Conservation (phyloP, 2,888 invertebrate species). For the Agrochola circellaris region DNA sequence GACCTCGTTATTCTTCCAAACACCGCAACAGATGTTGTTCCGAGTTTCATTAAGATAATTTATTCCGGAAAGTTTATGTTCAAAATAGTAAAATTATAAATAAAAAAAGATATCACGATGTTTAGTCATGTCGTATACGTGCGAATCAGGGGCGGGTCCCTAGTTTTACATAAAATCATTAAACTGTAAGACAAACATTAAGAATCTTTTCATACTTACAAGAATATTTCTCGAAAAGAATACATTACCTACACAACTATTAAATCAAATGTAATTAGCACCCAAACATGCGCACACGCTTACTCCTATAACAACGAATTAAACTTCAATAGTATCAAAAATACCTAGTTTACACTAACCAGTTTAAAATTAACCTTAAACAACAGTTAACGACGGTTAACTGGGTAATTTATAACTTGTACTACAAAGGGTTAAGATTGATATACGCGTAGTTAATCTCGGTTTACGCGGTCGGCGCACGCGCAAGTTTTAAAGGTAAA, state of each 20-base stretch:
- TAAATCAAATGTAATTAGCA: slow-evolving; percentile 14
- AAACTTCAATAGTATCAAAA: slow-evolving; percentile 64
- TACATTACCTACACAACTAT: background rate
- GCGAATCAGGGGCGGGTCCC: too few species aligned
- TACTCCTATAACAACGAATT: slow-evolving; percentile 39
- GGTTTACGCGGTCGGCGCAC: slow-evolving; percentile 53
- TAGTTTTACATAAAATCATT: background rate
- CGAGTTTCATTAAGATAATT: too few species aligned
- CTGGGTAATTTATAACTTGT: slow-evolving; percentile 61
- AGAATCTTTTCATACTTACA: background rate
- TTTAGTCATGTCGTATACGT: too few species aligned
- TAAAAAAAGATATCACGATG: too few species aligned
- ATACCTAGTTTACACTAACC: slow-evolving; percentile 60
- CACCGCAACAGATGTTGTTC: too few species aligned
- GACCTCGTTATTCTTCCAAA: too few species aligned
- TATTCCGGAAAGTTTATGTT: too few species aligned
- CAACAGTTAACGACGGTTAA: slow-evolving; percentile 58
- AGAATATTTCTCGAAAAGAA: background rate
- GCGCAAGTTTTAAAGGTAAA: slow-evolving; percentile 57
- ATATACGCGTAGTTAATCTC: slow-evolving; percentile 65
- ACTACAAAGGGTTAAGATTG: slow-evolving; percentile 66
- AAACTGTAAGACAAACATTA: too few species aligned
- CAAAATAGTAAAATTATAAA: too few species aligned
- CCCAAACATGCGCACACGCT: background rate
- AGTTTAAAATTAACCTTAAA: slow-evolving; percentile 62